Conservation (phyloP, 2,113 vertebrate species). For the Poeciliopsis occidentalis region DNA sequence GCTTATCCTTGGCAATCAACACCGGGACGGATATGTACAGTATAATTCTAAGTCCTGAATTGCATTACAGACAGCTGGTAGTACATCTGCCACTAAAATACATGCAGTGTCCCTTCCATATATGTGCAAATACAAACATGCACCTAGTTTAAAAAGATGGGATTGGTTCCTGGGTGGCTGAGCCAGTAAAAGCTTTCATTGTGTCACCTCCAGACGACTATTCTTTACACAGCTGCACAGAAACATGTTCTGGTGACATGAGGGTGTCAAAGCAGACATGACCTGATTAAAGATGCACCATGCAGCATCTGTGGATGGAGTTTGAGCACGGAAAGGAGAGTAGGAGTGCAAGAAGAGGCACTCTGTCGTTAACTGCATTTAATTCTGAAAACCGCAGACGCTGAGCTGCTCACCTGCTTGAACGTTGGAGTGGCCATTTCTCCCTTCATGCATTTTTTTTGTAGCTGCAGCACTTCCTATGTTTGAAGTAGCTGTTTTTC, state of each 20-base stretch:
- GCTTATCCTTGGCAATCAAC: slow-evolving; percentile 78
- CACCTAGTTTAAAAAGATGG: slow-evolving; percentile 31
- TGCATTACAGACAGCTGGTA: slow-evolving; percentile 54
- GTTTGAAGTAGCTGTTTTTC: background rate
- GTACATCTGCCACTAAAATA: slow-evolving; percentile 41
- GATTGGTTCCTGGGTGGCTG: slow-evolving; percentile 11
- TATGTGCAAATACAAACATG: slow-evolving; percentile 1
- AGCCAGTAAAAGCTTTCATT: slow-evolving; percentile 36
- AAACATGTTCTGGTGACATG: slow-evolving; percentile 51
- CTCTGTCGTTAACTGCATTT: slow-evolving; percentile 56
- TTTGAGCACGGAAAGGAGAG: slow-evolving; percentile 42
- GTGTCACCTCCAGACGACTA: slow-evolving; percentile 42
- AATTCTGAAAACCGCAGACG: slow-evolving; percentile 41
- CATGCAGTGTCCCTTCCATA: slow-evolving; percentile 14
- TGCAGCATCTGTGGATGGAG: slow-evolving; percentile 41
- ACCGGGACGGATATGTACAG: slow-evolving; percentile 52
- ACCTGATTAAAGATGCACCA: slow-evolving; percentile 67
- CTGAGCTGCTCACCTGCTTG: slow-evolving; percentile 35
- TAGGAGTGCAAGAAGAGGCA: slow-evolving; percentile 31
- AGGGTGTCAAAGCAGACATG: slow-evolving; percentile 55
- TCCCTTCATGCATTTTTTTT: background rate
- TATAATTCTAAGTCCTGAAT: slow-evolving; percentile 63
- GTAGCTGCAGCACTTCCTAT: background rate
- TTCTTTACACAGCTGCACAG: slow-evolving; percentile 47
- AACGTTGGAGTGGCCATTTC: slow-evolving; percentile 20